Evolutionary conservation across 2,113 vertebrate species (phyloP), one percentile per base, ranked within the genome.

Genomic region (Catharus fuscescens): DNA sequence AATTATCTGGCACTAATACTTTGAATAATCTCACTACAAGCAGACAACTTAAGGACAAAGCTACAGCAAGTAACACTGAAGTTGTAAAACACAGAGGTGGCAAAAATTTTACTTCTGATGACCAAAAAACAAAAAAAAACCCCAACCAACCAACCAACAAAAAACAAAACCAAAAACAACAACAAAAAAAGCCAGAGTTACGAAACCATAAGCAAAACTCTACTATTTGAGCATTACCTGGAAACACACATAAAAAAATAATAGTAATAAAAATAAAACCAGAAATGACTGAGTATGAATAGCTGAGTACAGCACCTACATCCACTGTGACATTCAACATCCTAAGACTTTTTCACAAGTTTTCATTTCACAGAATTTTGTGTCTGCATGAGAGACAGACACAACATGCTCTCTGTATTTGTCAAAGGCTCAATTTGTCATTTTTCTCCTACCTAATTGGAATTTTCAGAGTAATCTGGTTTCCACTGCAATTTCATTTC

Each of bases 401-500:
- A 85, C n/a, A 96, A 70, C 45, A 50, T 8, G 18, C 12, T 73
- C 53, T 57, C 48, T 61, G 34, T 13, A 86, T 73, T 70, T 65
- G 24, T 59, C 79, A 78, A 65, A 80, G 38, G 42, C 54, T 90
- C 59, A 29, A 32, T 80, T 82, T 82, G 38, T 59, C 64, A 65
- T 88, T 92, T 90, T 90, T 82, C 88, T 92, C 62, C 76, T 62
- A 64, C 20, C 50, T 72, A 92, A 93, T 74, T 56, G 32, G 34
- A 56, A 94, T 86, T 86, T 92, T 77, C 62, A 73, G 67, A 86
- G 21, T 78, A 90, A 93, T 90, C 40, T 79, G 18, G 56, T 90
- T 95, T 91, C 78, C 40, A 76, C 23, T 57, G 32, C 47, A 88
- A 83, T 86, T 92, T 90, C 34, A 93, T 69, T 87, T 79, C 48